Base-by-base conservation (phyloP, 1,140 invertebrate species). In the Hesperophylax magnus region DNA sequence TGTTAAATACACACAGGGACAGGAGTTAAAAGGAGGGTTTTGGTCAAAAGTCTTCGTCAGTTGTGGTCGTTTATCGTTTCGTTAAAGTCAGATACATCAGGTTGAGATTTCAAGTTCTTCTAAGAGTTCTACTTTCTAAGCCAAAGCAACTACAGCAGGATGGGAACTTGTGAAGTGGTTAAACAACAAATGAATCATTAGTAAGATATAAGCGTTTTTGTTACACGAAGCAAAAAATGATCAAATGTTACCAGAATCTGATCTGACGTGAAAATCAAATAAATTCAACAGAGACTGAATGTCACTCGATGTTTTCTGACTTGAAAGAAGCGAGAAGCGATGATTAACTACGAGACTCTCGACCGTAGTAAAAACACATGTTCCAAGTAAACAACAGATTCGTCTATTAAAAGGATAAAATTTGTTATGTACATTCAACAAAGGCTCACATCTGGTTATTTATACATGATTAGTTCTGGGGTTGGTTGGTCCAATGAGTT, bases 211-310 rank as follows among this genome's bases (percentile, higher is more conserved):
- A 79, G 72, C 81, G 72, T 24, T 76, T 81, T 65, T 63, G 34
- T 77, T 77, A 77, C 65, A 34, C n/a, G 24, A 79, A 83, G 79
- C 82, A 77, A 80, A 81, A 79, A 83, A 83, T 83, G 79, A 83
- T 81, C 82, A 79, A 80, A 78, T 34, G 53, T 69, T 63, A 74
- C 54, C 71, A 58, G 18, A 47, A 14, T 47, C 39, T 47, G 39
- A 78, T 69, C 77, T 78, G 77, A 56, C 53, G 85, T 82, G 83
- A 87, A 88, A 88, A 89, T 87, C 87, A 90, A 90, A 90, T 90
- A 90, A 90, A 89, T 84, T 86, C 89, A 89, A 47, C 39, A 14
- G 39, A 90, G 89, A 90, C 88, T 89, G 39, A 79, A 90, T 90
- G 89, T 90, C 89, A 90, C 89, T 52, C 69, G 82, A 81, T 83